These are phyloP conservation scores for Triplophysa dalaica DNA, from an alignment of 2,113 vertebrate genomes.

Conservation along the genomic window DNA sequence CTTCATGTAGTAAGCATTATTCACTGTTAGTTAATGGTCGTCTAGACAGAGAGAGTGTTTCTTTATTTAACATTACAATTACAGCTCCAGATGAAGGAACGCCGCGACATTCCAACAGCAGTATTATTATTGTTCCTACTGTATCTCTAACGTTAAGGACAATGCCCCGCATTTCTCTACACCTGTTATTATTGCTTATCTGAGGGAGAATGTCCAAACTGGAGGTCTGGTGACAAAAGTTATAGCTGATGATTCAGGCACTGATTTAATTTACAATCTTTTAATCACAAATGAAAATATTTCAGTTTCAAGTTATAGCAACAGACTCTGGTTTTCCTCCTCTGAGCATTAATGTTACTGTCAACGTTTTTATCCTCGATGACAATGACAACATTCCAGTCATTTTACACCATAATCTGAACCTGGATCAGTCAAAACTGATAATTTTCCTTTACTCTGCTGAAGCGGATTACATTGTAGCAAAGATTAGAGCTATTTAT, in stretches of 20 bases:
- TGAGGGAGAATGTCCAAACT: constrained; percentile 36
- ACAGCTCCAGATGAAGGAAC: constrained; percentile 47
- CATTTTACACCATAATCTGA: constrained; percentile 68
- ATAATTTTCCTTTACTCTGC: constrained; percentile 73
- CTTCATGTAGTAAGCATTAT: constrained; percentile 50
- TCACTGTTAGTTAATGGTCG: constrained; percentile 45
- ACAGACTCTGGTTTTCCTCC: constrained; percentile 37
- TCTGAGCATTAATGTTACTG: constrained; percentile 42
- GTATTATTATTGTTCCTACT: constrained; percentile 36
- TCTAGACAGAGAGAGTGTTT: constrained; percentile 47
- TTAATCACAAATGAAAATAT: constrained; percentile 50
- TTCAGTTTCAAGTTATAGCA: constrained; percentile 33
- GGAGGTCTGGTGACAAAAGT: constrained; percentile 21
- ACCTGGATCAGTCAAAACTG: constrained; percentile 69
- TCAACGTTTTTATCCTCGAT: constrained; percentile 44
- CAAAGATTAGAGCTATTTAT: constrained; percentile 56
- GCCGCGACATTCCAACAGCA: constrained; percentile 40
- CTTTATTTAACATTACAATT: constrained; percentile 46
- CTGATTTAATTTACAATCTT: constrained; percentile 55
- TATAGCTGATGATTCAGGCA: constrained; percentile 36
- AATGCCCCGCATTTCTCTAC: constrained; percentile 24
- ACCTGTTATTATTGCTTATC: constrained; percentile 24
- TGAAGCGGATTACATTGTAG: constrained; percentile 69
- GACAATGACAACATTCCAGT: constrained; percentile 75
- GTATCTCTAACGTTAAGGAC: constrained; percentile 44